Conservation (phyloP, 2,888 invertebrate species). For the Ophion obscuratus region DNA sequence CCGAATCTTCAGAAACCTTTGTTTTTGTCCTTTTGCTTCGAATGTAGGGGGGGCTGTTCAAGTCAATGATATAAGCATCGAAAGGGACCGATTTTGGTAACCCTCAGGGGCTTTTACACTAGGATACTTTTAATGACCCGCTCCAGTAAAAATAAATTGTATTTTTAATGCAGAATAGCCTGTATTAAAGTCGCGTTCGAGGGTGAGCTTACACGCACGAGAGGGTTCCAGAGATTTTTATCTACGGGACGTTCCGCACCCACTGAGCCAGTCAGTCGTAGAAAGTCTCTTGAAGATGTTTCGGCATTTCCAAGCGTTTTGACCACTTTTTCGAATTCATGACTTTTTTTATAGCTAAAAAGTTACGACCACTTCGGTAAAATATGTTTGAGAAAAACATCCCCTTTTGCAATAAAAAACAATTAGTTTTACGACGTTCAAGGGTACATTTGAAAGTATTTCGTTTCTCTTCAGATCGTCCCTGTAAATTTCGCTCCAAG, state of each 20-base stretch:
- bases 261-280: background rate
- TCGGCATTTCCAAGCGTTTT: background rate
- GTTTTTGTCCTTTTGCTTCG: background rate
- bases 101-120: background rate
- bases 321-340: background rate
- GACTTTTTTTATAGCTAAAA: background rate
- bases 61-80: background rate
- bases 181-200: slow-evolving; percentile 2
- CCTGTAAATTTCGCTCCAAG: background rate
- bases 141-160: background rate
- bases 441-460: background rate
- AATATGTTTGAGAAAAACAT: background rate
- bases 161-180: slow-evolving; percentile 15
- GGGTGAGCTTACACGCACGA: slow-evolving; percentile 27
- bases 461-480: background rate
- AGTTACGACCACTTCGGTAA: background rate
- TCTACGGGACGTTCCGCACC: background rate
- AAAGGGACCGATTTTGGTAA: background rate
- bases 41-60: background rate
- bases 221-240: slow-evolving; percentile 22
- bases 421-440: background rate
- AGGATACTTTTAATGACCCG: background rate
- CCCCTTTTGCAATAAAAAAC: background rate
- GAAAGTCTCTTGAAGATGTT: background rate
- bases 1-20: background rate